Evolutionary conservation across 2,113 vertebrate genomes (phyloP).

Genomic region (Gasterosteus aculeatus): DNA sequence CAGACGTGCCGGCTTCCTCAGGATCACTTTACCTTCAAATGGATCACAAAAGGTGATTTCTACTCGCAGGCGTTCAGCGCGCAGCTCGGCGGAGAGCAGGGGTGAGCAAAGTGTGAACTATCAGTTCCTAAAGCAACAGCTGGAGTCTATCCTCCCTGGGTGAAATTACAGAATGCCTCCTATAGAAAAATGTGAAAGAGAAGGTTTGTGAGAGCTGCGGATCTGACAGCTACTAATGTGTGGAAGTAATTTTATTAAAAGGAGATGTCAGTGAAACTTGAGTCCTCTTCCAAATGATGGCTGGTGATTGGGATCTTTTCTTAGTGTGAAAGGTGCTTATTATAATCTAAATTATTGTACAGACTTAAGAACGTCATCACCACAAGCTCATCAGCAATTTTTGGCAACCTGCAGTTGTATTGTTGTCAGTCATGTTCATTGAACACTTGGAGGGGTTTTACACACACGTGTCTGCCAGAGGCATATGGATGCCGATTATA

Average conservation of each 20-base stretch:
- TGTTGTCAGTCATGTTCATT: slow-evolving; percentile 29
- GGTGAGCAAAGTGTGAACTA: slow-evolving; percentile 66
- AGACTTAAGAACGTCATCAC: slow-evolving; percentile 29
- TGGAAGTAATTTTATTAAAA: slow-evolving; percentile 61
- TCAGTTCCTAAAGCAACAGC: slow-evolving; percentile 76
- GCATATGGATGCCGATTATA: slow-evolving; percentile 49
- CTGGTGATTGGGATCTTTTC: slow-evolving; percentile 47
- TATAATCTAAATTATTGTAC: slow-evolving; percentile 28
- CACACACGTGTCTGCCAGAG: slow-evolving; percentile 28
- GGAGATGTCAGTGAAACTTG: slow-evolving; percentile 41
- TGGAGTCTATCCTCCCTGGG: slow-evolving; percentile 87
- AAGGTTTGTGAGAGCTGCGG: slow-evolving; percentile 79
- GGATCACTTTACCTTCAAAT: slow-evolving; percentile 68
- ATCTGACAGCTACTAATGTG: slow-evolving; percentile 71
- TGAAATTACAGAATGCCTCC: slow-evolving; percentile 86
- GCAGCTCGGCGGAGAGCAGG: slow-evolving; percentile 42
- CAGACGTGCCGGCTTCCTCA: slow-evolving; percentile 63
- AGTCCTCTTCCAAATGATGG: slow-evolving; percentile 40
- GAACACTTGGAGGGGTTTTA: slow-evolving; percentile 29
- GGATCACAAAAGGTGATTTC: slow-evolving; percentile 75
- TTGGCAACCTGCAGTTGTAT: slow-evolving; percentile 7
- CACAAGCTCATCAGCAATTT: neutral
- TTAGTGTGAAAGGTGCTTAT: slow-evolving; percentile 33
- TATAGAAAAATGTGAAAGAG: slow-evolving; percentile 88
- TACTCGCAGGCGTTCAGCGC: slow-evolving; percentile 49